Evolutionary conservation across 2,888 invertebrate species (phyloP), one percentile per base, ranked within the genome.

Genomic region (Lasioglossum oenotherae): DNA sequence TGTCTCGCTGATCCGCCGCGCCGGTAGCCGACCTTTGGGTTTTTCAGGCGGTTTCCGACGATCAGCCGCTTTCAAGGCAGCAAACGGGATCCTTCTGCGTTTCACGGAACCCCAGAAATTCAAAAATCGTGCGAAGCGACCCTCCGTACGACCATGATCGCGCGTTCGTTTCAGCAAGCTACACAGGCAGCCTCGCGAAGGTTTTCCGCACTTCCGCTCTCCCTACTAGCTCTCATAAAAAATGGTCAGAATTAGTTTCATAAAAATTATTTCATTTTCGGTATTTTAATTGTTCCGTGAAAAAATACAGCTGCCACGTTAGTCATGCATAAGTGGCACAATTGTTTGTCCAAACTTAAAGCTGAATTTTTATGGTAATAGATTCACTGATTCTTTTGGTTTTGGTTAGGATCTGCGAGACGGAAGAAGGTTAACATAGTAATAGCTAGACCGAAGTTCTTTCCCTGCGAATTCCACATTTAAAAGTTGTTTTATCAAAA

Each of bases 21-120:
- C 89, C 85, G 86, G 86, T 89, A 86, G 80, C 53, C 83, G 81
- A 84, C 83, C 80, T 84, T 81, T 74, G 77, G 82, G 76, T 80
- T 84, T 89, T 82, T 87, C 83, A 74, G 75, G n/a, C 64, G 44
- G 44, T 75, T 72, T 16, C 78, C 57, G 38, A 19, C 60, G 41
- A 41, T n/a, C 49, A 27, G 75, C n/a, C 31, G 57, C 64, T 31
- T 81, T 69, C 12, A 69, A 41, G 35, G 23, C 19, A 10, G 69
- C 23, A 23, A 38, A 69, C 69, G 69, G 69, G 38, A 38, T 38
- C n/a, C 10, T 19, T 0, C 23, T 12, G 23, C 69, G 69, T 69
- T 41, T 38, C 69, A n/a, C 35, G 4, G 69, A n/a, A 69, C 19
- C 69, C 38, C 38, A 38, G 69, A 69, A 69, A 69, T 69, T 69